These are phyloP conservation scores for Brachyopa scutellaris DNA, from an alignment of 2,888 invertebrate species.

Conservation along the genomic window DNA sequence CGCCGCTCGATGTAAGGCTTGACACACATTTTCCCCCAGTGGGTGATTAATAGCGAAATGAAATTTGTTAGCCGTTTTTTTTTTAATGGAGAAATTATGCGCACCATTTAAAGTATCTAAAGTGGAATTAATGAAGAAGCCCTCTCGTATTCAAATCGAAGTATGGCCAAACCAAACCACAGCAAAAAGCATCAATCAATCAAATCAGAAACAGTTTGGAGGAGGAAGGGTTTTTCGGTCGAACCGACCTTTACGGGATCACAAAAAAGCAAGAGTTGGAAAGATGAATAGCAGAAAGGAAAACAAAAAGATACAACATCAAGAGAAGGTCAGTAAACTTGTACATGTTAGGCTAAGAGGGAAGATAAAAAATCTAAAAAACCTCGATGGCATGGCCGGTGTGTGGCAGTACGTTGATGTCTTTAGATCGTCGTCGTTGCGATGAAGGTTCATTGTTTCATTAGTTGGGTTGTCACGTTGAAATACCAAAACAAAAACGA, in stretches of 20 bases:
- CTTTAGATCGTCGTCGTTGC: too few species aligned
- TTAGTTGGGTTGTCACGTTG: constrained; percentile 4
- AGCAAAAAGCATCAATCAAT: constrained; percentile 23
- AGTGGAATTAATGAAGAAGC: background rate
- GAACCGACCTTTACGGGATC: constrained; percentile 10
- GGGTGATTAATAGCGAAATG: constrained; percentile 14
- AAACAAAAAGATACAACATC: background rate
- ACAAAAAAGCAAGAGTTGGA: background rate
- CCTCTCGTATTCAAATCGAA: background rate
- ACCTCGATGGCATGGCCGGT: constrained; percentile 6
- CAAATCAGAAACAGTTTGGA: constrained; percentile 10
- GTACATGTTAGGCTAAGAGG: constrained; percentile 1
- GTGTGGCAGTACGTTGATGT: background rate
- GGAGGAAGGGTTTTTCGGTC: constrained; percentile 1
- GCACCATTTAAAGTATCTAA: constrained; percentile 5
- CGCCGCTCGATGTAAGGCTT: background rate
- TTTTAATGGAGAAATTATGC: background rate
- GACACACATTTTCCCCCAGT: constrained; percentile 17
- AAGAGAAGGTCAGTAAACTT: constrained; percentile 39
- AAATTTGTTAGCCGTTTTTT: constrained; percentile 1
- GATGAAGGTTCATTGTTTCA: constrained; percentile 24
- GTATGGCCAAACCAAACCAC: background rate
- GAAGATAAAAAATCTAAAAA: constrained; percentile 16
- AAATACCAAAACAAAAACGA: constrained; percentile 28
- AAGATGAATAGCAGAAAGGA: background rate